Evolutionary conservation across 2,888 invertebrate species (phyloP).

Genomic region (Prosapia bicincta): DNA sequence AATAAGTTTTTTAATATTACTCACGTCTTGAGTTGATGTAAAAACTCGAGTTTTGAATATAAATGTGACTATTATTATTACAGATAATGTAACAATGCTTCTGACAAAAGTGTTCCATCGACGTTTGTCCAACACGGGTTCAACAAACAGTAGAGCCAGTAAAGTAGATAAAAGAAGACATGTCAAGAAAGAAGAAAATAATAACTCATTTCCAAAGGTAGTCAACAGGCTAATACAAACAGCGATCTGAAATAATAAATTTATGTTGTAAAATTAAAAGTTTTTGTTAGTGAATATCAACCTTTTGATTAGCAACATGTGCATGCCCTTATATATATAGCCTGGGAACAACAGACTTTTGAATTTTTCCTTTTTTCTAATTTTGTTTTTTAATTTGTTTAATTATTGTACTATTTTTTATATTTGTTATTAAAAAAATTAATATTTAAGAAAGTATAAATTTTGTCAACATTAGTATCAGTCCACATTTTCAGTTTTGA

Average conservation of each 20-base stretch:
- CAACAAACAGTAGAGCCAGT: conserved; percentile 35
- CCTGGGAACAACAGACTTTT: too few relatives aligned
- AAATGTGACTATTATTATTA: conserved; percentile 42
- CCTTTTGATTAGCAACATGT: too few relatives aligned
- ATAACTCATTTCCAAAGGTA: conserved; percentile 56
- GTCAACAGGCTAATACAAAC: conserved; percentile 47
- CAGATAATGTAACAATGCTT: conserved; percentile 26
- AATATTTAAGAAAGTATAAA: too few relatives aligned
- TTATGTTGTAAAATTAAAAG: not conserved
- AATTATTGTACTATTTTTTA: too few relatives aligned
- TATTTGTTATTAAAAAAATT: too few relatives aligned
- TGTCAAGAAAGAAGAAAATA: conserved; percentile 50
- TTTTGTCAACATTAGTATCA: too few relatives aligned
- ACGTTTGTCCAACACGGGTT: conserved; percentile 32
- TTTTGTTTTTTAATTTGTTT: too few relatives aligned
- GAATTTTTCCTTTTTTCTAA: too few relatives aligned
- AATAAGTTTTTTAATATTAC: conserved; percentile 29
- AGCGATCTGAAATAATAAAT: conserved; percentile 45
- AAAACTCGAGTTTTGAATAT: conserved; percentile 48
- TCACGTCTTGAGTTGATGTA: conserved; percentile 44
- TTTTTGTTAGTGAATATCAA: too few relatives aligned
- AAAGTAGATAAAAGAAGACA: conserved; percentile 40
- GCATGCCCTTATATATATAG: too few relatives aligned
- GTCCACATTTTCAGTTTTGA: too few relatives aligned
- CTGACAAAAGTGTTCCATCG: conserved; percentile 28